Evolutionary conservation across 2,888 invertebrate genomes (phyloP), one percentile per base, ranked within the genome.

Genomic region (Agelastica alni): DNA sequence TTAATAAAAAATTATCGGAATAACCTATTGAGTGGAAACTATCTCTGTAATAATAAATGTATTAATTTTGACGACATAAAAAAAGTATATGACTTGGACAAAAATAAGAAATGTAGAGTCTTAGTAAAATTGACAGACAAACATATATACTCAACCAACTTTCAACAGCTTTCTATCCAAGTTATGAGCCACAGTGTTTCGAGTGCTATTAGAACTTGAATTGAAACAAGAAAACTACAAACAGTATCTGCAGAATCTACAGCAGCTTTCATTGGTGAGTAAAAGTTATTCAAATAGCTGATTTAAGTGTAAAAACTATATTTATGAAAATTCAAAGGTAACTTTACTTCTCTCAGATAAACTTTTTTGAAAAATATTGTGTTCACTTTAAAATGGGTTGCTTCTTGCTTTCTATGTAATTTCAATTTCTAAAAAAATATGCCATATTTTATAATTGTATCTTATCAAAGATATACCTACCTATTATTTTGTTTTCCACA

Each of bases 101-200:
- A 39, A 13, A 14, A 39, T 16, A 39, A 39, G 10, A 39, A 39
- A 17, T 39, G 39, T 39, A 39, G 17, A 17, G 39, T 17, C 7
- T 9, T 39, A 17, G 16, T 39, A 2, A 39, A 39, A 9, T 39
- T 39, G 17, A 39, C 22, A 22, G 17, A 39, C 9, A 39, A 39
- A 39, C 17, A 39, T 16, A 39, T 39, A 3, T 14, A 39, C 17
- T 18, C 39, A 2, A 16, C 39, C 2, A 39, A 39, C n/a, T 39
- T 39, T 14, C 39, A 39, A 9, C 16, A 17, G n/a, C 13, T 39
- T 13, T 16, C 16, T 39, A 17, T 39, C 2, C 10, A 39, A n/a
- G 17, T 39, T 3, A 10, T 18, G 22, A 22, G 22, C 22, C 22
- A 22, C 7, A 22, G 22, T 22, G 22, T 22, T 5, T 4, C 22